Percentiles rank a stretch among this genome's conserved stretches.
Conservation (phyloP, 1,140 invertebrate species). For the Doryteuthis pealeii region DNA sequence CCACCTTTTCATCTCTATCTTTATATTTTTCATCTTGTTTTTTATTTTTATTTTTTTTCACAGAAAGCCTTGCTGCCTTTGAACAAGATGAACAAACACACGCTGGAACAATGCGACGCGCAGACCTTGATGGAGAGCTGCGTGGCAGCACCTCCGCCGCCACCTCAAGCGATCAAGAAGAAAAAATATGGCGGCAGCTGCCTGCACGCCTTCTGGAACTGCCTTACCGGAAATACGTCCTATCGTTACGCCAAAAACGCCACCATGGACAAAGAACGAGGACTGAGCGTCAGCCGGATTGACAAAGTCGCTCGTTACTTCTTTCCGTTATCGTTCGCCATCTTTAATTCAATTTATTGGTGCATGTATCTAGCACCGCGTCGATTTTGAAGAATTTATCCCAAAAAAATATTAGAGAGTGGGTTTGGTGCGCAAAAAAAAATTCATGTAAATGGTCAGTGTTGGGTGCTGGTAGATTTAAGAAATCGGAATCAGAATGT, state of each 20-base stretch:
- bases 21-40: too few relatives aligned
- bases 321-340: conserved; percentile 62
- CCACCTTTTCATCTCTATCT: not conserved
- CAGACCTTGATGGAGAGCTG: not conserved
- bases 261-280: conserved; percentile 29
- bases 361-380: conserved; percentile 49
- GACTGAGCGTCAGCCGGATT: conserved; percentile 60
- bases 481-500: too few relatives aligned
- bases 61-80: not conserved
- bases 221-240: conserved; percentile 45
- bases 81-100: not conserved
- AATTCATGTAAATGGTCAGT: too few relatives aligned
- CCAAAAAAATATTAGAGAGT: too few relatives aligned
- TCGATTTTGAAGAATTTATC: not conserved
- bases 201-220: conserved; percentile 44
- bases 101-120: not conserved
- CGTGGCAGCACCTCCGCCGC: not conserved
- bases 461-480: too few relatives aligned
- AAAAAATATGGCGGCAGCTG: conserved; percentile 15
- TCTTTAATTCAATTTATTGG: conserved; percentile 65
- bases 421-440: too few relatives aligned
- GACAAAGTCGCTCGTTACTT: conserved; percentile 62
- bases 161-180: not conserved
- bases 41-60: not conserved
- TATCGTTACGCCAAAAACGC: conserved; percentile 40